Evolutionary conservation across 2,888 invertebrate species (phyloP), one percentile per base, ranked within the genome.

Genomic region (Cotesia congregata): DNA sequence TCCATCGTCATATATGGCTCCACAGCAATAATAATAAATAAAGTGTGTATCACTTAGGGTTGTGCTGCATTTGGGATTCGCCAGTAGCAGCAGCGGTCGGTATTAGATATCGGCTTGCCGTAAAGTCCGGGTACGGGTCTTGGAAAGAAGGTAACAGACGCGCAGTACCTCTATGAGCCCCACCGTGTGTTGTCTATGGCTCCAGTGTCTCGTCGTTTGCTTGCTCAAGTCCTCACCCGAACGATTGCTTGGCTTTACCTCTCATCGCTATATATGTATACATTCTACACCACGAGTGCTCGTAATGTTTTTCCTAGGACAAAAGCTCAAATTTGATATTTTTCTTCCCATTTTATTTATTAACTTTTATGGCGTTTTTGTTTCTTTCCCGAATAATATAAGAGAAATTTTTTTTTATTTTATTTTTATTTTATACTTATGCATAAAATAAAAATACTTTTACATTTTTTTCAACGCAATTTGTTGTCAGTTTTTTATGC

Each of bases 81-180:
- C 68, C 50, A 67, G 12, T 59, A 67, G 78, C 74, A 68, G 4
- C 59, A 67, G 78, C 74, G 71, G 72, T 72, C 76, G 72, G 80
- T 80, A 82, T 82, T 80, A 80, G 81, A 82, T 82, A 82, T 82
- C 80, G 81, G 80, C 74, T 82, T 82, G 80, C 80, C 79, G 78
- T 82, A 80, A 82, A 77, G 77, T 81, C 74, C 77, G 69, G 41
- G 68, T 30, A 75, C 71, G 69, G 78, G 77, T 81, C 74, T 76
- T 67, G 41, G 68, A 38, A 75, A 74, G 69, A 65, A 67, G 2
- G 41, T 67, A 69, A 50, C 65, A 67, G 65, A 65, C 59, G 75
- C 39, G 70, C 70, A 72, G 76, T 71, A 69, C 72, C 76, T 77
- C 77, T 77, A 76, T 79, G 77, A 77, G 75, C 72, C 72, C 64